Conservation (phyloP, 2,113 vertebrate genomes). For the Forbesichthys papilliferus region DNA sequence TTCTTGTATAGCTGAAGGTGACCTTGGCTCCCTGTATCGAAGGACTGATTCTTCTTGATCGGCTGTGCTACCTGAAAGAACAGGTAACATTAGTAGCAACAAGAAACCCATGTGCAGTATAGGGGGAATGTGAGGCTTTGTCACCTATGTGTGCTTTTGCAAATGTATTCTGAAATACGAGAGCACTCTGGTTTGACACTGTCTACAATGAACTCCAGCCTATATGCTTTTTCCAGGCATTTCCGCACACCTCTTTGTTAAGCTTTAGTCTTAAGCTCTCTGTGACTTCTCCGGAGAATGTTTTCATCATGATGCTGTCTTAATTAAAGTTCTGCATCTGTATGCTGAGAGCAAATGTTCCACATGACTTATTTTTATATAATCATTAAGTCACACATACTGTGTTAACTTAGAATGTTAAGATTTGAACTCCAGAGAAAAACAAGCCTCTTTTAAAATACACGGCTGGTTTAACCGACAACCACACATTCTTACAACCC, state of each 20-base stretch:
- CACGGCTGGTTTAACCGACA: not conserved
- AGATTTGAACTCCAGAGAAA: not conserved
- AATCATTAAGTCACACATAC: not conserved
- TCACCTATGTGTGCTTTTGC: not conserved
- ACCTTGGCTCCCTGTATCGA: constrained; percentile 93
- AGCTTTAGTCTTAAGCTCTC: no score
- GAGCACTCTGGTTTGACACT: not conserved
- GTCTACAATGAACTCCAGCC: not conserved
- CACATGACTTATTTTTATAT: not conserved
- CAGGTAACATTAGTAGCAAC: constrained; percentile 81
- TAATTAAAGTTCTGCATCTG: not conserved
- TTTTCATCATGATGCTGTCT: not conserved
- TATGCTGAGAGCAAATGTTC: not conserved
- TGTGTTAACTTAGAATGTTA: not conserved
- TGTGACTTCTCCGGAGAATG: no score
- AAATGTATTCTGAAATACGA: not conserved
- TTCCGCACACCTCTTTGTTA: not conserved
- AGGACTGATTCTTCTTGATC: constrained; percentile 92
- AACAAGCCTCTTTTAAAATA: not conserved
- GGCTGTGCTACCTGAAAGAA: constrained; percentile 94
- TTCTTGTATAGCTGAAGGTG: constrained; percentile 87
- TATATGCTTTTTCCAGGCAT: not conserved
- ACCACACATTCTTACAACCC: constrained; percentile 16
- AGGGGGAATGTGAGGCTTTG: not conserved
- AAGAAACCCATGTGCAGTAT: not conserved